A percentile compares a stretch with the other conserved stretches of the same genome.
Evolutionary conservation across 2,888 invertebrate genomes (phyloP).

Genomic region (Ceraclea dissimilis): DNA sequence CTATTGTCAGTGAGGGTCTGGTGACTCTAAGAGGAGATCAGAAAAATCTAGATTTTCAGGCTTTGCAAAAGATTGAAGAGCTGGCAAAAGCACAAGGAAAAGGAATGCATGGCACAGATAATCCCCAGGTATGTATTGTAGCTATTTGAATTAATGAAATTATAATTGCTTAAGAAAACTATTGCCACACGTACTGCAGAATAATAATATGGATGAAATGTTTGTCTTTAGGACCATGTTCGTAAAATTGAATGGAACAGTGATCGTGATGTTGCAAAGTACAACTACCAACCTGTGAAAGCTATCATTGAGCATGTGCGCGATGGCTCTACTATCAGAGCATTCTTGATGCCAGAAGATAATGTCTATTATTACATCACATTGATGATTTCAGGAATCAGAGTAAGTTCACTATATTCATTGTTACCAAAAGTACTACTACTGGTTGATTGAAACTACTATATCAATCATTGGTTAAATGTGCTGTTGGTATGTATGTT

Average conservation of each 20-base stretch:
- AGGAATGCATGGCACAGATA: constrained; percentile 76
- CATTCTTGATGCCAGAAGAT: constrained; percentile 76
- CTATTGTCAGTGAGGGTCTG: constrained; percentile 82
- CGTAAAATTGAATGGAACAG: constrained; percentile 84
- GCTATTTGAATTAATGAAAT: too few relatives aligned
- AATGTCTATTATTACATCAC: constrained; percentile 74
- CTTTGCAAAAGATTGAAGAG: constrained; percentile 80
- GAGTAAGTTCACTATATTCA: constrained; percentile 41
- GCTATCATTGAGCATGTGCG: constrained; percentile 96
- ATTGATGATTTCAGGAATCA: constrained; percentile 91
- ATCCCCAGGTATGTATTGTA: constrained; percentile 26
- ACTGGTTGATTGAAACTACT: too few relatives aligned
- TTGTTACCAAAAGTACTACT: too few relatives aligned
- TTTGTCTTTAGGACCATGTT: constrained; percentile 57
- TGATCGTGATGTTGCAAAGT: constrained; percentile 80
- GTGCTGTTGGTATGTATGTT: too few relatives aligned
- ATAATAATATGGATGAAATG: not conserved
- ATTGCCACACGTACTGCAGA: not conserved
- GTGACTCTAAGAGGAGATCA: constrained; percentile 70
- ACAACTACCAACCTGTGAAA: constrained; percentile 76
- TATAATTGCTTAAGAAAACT: too few relatives aligned
- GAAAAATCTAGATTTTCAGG: constrained; percentile 48
- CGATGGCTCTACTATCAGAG: constrained; percentile 92
- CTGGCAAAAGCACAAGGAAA: constrained; percentile 79
- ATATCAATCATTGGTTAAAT: too few relatives aligned